Conservation (phyloP, 2,113 vertebrate species). For the Perccottus glenii region DNA sequence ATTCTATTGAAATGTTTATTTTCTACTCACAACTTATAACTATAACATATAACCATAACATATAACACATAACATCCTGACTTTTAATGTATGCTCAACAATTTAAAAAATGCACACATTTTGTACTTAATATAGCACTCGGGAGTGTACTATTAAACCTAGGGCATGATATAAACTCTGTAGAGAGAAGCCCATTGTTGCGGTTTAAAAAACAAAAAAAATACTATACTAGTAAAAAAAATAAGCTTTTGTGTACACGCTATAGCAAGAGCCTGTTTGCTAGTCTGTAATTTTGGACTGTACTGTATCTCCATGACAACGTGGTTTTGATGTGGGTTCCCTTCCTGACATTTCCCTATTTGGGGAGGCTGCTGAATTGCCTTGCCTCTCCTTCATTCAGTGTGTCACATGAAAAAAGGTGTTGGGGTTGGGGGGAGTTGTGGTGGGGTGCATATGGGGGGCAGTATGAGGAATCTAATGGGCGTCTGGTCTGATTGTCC, state of each 20-base stretch:
- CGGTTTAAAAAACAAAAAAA: background rate
- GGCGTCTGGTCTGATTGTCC: conserved; percentile 99
- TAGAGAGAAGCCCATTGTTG: conserved; percentile 14
- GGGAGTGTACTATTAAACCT: too few species aligned
- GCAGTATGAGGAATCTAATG: conserved; percentile 98
- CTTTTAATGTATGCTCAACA: too few species aligned
- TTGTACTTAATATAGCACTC: too few species aligned
- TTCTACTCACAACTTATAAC: background rate
- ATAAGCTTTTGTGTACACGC: conserved; percentile 26
- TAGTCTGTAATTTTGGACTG: conserved; percentile 75
- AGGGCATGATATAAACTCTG: background rate
- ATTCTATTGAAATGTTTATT: background rate
- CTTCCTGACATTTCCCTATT: conserved; percentile 99
- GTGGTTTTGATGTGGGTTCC: conserved; percentile 90
- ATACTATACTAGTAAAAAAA: conserved; percentile 21
- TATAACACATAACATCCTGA: background rate
- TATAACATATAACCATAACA: too few species aligned
- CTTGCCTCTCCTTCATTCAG: conserved; percentile 96
- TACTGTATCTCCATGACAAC: conserved; percentile 93
- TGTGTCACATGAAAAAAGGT: conserved; percentile 91
- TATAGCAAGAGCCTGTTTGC: conserved; percentile 51
- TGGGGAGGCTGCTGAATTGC: conserved; percentile 98
- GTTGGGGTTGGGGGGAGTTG: conserved; percentile 48
- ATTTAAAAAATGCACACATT: too few species aligned
- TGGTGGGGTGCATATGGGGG: conserved; percentile 53